Conservation (phyloP, 2,888 invertebrate genomes). For the Tetranychus piercei region DNA sequence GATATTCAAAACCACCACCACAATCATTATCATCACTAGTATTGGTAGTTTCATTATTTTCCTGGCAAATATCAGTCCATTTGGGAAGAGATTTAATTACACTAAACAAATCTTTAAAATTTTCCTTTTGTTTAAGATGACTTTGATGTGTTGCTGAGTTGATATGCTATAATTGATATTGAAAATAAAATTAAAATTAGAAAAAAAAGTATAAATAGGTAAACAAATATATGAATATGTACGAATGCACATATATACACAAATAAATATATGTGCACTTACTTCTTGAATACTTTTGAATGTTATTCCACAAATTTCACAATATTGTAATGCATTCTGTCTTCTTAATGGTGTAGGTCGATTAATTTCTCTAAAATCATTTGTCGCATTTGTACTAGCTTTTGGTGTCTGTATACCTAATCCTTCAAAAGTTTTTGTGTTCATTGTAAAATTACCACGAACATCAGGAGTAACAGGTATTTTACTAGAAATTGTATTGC, state of each 20-base stretch:
- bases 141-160: not conserved
- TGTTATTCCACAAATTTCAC: not conserved
- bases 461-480: not conserved
- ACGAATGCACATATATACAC: too few relatives aligned
- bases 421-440: too few relatives aligned
- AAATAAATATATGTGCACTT: not conserved
- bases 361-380: not conserved
- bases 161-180: not conserved
- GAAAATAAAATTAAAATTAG: not conserved
- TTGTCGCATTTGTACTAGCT: not conserved
- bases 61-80: not conserved
- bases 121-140: not conserved
- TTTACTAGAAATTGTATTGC: not conserved
- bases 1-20: not conserved
- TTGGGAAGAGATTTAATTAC: not conserved
- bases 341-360: not conserved
- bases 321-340: not conserved
- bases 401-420: not conserved
- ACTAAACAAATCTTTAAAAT: not conserved
- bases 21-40: not conserved
- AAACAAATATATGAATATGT: too few relatives aligned
- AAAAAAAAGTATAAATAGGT: not conserved
- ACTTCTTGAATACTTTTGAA: not conserved
- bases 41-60: not conserved
- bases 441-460: not conserved